Evolutionary conservation across 2,113 vertebrate species (phyloP).

Genomic region (Tiliqua scincoides): DNA sequence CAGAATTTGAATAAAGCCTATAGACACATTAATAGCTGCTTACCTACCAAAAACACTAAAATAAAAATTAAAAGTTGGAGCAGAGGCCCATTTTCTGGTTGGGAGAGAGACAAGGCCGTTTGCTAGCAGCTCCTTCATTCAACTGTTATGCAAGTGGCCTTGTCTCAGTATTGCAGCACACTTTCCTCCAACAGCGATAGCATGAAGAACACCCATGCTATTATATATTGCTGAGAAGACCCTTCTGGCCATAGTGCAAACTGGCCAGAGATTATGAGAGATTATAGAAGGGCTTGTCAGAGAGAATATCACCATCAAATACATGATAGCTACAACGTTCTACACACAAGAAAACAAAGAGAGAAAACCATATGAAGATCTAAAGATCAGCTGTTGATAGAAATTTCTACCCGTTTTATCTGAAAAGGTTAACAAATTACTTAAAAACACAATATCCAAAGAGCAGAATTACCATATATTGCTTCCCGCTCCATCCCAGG

Average conservation of each 20-base stretch:
- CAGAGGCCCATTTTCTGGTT: background rate
- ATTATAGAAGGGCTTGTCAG: background rate
- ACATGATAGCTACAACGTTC: background rate
- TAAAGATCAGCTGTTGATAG: background rate
- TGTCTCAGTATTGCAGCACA: background rate
- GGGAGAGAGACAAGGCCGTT: background rate
- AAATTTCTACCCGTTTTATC: background rate
- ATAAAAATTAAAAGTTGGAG: no score
- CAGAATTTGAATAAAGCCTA: background rate
- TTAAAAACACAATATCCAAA: background rate
- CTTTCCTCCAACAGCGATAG: background rate
- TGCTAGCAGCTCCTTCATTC: background rate
- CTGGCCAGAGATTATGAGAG: background rate
- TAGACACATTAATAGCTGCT: background rate
- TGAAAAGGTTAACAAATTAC: background rate
- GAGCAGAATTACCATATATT: slow-evolving; percentile 48
- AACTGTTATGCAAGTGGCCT: background rate
- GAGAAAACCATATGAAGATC: background rate
- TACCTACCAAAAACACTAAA: background rate
- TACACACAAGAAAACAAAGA: background rate
- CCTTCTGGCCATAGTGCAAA: background rate
- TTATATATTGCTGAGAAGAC: background rate
- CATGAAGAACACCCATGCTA: background rate
- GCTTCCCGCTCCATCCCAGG: slow-evolving; percentile 18
- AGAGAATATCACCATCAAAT: no score